A percentile compares a stretch with the other conserved stretches of the same genome.
Conservation (phyloP, 2,797 vertebrate genomes). For the Cryptoprocta ferox region DNA sequence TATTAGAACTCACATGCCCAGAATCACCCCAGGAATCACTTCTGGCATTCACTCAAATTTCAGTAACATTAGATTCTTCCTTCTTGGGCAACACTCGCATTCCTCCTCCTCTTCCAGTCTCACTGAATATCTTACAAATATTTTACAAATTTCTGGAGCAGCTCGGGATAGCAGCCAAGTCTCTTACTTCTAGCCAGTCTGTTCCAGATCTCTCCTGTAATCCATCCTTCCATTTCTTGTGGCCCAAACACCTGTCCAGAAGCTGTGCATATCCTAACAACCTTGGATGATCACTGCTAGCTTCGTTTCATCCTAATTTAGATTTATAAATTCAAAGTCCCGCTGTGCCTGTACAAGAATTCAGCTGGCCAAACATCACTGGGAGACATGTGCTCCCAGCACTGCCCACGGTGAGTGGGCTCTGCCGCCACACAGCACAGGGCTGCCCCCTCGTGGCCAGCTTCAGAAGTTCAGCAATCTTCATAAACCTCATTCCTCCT, state of each 20-base stretch:
- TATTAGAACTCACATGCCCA: background rate
- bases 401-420: fast-evolving
- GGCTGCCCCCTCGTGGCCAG: conserved; percentile 44
- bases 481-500: background rate
- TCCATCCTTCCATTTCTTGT: background rate
- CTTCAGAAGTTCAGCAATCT: background rate
- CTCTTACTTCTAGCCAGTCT: background rate
- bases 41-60: background rate
- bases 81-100: background rate
- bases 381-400: background rate
- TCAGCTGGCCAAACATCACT: background rate
- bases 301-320: background rate
- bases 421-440: background rate
- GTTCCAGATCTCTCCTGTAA: background rate
- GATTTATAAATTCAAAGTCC: background rate
- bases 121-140: background rate
- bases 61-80: background rate
- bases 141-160: background rate
- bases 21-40: background rate
- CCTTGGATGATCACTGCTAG: background rate
- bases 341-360: fast-evolving
- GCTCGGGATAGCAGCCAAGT: background rate
- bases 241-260: background rate
- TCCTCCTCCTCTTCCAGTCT: background rate
- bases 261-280: background rate